Evolutionary conservation across 2,113 vertebrate genomes (phyloP).

Genomic region (Macquaria australasica): DNA sequence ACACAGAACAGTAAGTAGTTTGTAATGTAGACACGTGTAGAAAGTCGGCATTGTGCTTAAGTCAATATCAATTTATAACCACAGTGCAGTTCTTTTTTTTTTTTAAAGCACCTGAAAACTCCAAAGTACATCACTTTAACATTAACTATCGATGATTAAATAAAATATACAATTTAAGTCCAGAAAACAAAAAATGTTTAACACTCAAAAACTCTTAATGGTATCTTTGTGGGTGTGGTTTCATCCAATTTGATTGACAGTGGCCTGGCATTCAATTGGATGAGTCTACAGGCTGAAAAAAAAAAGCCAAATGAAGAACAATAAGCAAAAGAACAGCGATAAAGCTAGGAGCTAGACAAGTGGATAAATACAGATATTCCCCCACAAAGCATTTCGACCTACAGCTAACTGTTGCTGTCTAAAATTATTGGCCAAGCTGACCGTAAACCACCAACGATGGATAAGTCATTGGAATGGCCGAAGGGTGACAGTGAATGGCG

Average conservation of each 20-base stretch:
- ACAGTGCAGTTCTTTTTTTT: background rate
- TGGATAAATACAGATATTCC: background rate
- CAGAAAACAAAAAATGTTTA: background rate
- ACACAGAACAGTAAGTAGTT: background rate
- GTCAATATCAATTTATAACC: background rate
- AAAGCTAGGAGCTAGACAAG: background rate
- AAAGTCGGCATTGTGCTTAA: background rate
- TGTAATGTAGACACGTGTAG: background rate
- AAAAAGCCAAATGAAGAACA: background rate
- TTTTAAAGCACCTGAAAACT: background rate
- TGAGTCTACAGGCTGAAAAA: no score
- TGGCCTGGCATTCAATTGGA: background rate
- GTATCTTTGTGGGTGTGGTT: background rate
- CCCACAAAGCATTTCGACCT: background rate
- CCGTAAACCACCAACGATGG: conserved; percentile 5
- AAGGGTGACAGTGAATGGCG: background rate
- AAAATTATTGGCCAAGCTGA: background rate
- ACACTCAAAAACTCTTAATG: background rate
- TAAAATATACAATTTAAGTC: background rate
- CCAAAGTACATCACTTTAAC: background rate
- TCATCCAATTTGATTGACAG: background rate
- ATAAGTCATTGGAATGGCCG: background rate
- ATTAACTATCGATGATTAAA: background rate
- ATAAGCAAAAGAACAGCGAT: background rate
- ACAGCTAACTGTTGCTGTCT: background rate